A percentile compares a stretch with the other conserved stretches of the same genome.
These are phyloP conservation scores for Chelmon rostratus DNA, from an alignment of 2,797 vertebrate species.

Conservation along the genomic window DNA sequence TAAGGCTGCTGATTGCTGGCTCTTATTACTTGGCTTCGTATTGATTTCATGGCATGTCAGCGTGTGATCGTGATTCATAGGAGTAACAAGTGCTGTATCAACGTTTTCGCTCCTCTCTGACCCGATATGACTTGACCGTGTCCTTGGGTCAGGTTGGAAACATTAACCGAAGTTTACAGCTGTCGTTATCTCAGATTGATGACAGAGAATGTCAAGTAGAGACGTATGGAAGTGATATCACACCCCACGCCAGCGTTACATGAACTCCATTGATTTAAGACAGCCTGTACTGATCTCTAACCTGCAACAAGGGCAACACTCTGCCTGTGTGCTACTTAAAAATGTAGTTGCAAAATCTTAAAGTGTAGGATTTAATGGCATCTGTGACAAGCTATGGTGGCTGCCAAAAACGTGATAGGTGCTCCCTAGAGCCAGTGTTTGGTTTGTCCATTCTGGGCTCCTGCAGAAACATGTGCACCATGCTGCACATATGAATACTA, in stretches of 20 bases:
- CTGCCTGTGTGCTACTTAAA: neutral
- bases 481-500: too few species aligned
- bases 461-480: too few species aligned
- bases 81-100: slow-evolving; percentile 71
- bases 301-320: slow-evolving; percentile 15
- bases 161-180: slow-evolving; percentile 51
- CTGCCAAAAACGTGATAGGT: too few species aligned
- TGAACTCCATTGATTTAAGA: slow-evolving; percentile 46
- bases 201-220: slow-evolving; percentile 39
- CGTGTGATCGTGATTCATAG: slow-evolving; percentile 62
- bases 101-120: slow-evolving; percentile 61
- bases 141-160: slow-evolving; percentile 64
- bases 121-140: slow-evolving; percentile 22
- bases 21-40: slow-evolving; percentile 73
- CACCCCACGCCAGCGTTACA: slow-evolving; percentile 22
- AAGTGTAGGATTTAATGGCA: neutral
- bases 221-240: slow-evolving; percentile 35
- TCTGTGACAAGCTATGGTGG: too few species aligned
- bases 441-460: too few species aligned
- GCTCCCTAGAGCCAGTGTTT: too few species aligned
- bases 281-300: slow-evolving; percentile 30
- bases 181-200: slow-evolving; percentile 49
- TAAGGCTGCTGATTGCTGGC: slow-evolving; percentile 60
- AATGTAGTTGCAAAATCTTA: neutral
- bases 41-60: slow-evolving; percentile 77